Evolutionary conservation across 2,113 vertebrate genomes (phyloP).

Genomic region (Chaenocephalus aceratus): DNA sequence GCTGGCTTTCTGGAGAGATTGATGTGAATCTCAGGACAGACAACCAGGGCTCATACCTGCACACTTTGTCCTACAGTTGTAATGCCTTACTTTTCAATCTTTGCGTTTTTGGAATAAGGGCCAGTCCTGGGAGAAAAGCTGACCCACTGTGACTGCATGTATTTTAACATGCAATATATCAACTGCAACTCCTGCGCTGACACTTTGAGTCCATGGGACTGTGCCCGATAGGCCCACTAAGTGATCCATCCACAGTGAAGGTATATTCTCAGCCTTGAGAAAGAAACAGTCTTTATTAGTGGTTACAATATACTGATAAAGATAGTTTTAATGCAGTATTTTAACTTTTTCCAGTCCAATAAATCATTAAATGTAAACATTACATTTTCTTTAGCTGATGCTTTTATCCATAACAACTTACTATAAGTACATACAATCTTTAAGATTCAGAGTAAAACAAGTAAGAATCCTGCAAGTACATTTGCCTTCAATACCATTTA

Average conservation of each 20-base stretch:
- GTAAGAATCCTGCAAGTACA: too few species aligned
- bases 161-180: not conserved
- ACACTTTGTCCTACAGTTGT: not conserved
- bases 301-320: too few species aligned
- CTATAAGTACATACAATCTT: too few species aligned
- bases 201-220: too few species aligned
- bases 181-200: not conserved
- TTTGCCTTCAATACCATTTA: too few species aligned
- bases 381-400: too few species aligned
- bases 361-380: too few species aligned
- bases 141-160: not conserved
- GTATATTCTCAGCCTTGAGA: not conserved
- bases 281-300: not conserved
- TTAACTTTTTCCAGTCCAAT: too few species aligned
- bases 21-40: slow-evolving; percentile 14
- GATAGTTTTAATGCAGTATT: too few species aligned
- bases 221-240: too few species aligned
- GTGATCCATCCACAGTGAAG: not conserved
- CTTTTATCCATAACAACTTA: too few species aligned
- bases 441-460: too few species aligned
- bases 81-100: not conserved
- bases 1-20: not conserved
- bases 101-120: slow-evolving; percentile 5
- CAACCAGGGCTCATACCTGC: not conserved
- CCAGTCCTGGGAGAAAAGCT: not conserved